Percentiles rank a stretch among this genome's conserved stretches.
Conservation (phyloP, 1,140 invertebrate species). For the Agrilus planipennis region DNA sequence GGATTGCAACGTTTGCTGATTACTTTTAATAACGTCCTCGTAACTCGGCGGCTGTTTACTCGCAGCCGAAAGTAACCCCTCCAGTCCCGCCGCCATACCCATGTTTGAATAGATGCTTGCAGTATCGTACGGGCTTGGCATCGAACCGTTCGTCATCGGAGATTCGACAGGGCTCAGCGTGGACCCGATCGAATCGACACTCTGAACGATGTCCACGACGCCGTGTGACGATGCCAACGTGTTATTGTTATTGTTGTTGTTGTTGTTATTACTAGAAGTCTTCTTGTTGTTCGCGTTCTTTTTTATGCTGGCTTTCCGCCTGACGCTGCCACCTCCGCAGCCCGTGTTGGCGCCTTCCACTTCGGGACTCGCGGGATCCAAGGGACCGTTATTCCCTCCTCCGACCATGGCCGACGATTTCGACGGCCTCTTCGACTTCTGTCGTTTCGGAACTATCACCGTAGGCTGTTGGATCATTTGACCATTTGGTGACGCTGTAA, state of each 20-base stretch:
- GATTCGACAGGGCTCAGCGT: constrained; percentile 51
- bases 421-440: constrained; percentile 62
- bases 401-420: constrained; percentile 38
- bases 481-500: constrained; percentile 55
- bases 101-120: constrained; percentile 69
- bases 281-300: constrained; percentile 40
- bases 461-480: constrained; percentile 63
- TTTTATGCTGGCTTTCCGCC: constrained; percentile 67
- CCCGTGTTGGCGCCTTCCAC: constrained; percentile 36
- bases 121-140: constrained; percentile 66
- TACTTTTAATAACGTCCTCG: constrained; percentile 73
- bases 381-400: constrained; percentile 32
- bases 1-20: constrained; percentile 43
- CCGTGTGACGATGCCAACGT: too few species aligned
- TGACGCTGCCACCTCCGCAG: constrained; percentile 36
- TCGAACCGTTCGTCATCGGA: constrained; percentile 42
- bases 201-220: constrained; percentile 56
- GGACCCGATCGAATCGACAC: constrained; percentile 47
- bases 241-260: too few species aligned
- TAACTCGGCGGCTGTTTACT: constrained; percentile 76
- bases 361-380: constrained; percentile 52
- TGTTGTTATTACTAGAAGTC: constrained; percentile 36
- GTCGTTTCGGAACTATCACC: constrained; percentile 60
- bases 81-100: constrained; percentile 45
- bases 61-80: constrained; percentile 39